Base-by-base conservation (phyloP, 2,888 invertebrate species). In the Chrysina gloriosa region DNA sequence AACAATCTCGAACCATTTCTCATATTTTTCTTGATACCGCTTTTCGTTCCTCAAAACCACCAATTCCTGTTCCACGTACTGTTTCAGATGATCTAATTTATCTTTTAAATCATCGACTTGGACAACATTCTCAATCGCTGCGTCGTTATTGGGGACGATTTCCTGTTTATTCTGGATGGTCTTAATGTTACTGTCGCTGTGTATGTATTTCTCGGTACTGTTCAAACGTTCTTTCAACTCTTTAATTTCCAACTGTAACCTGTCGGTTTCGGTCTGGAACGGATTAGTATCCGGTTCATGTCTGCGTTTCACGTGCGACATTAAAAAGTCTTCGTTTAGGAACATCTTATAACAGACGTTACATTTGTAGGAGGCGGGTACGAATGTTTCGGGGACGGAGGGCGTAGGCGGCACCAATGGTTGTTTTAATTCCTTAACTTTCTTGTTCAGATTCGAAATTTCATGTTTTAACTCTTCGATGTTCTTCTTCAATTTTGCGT, bases 271-370 rank as follows among this genome's bases (percentile, higher is more conserved):
- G 6, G 84, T 85, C 71, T 81, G 82, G 39, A 76, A 75, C 19
- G 78, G 79, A 27, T 79, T 71, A 69, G 56, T 65, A 52, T 52
- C 67, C 42, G 77, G 76, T 1, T 82, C 76, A 78, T 91, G 91
- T 27, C 91, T 84, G 72, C 91, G 84, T 70, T 84, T 83, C 48
- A 89, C 81, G 75, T 91, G 92, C 47, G 89, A 86, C 78, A 85
- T 85, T 68, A 90, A 83, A 78, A 89, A 91, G 66, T 88, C 85
- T 75, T 89, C 86, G 70, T 89, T 87, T 52, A 89, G 81, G 78
- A 91, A 91, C 5, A 87, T 86, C 82, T 91, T 92, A n/a, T 87
- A 86, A 75, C 92, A 92, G 76, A 86, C 85, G 36, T 81, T 84
- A 75, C 92, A 92, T 84, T 89, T 84, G 67, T 86, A 87, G 39